phyloP scores from a whole-genome alignment of 35 echinoderm and acorn worm species.

The Ophiothrix spiculata region DNA sequence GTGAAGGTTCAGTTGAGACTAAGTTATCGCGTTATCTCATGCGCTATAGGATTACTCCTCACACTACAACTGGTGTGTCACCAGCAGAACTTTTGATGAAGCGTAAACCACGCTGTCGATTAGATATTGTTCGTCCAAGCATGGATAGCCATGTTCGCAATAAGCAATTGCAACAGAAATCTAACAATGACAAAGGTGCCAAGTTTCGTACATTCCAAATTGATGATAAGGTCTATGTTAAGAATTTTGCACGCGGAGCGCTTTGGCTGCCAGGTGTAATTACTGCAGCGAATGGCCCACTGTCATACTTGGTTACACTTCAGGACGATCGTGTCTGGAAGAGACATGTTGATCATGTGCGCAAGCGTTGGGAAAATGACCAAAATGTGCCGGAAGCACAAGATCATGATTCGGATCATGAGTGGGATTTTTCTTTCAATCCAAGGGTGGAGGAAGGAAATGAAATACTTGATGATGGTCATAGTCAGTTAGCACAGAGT shows the following conservation, averaged over 20 bases:
- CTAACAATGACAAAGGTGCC: constrained; percentile 25
- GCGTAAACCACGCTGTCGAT: constrained; percentile 17
- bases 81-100: constrained; percentile 38
- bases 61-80: constrained; percentile 42
- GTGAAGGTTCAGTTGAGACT: constrained; percentile 30
- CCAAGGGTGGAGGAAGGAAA: neutral
- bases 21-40: constrained; percentile 58
- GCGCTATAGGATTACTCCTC: constrained; percentile 56
- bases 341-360: constrained; percentile 31
- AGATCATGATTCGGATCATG: neutral
- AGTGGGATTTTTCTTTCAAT: neutral
- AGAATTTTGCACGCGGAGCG: constrained; percentile 23
- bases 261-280: constrained; percentile 26
- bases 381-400: neutral
- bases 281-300: neutral
- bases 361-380: neutral
- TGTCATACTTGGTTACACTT: constrained; percentile 8
- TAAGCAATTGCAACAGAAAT: constrained; percentile 31
- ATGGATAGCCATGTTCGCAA: neutral
- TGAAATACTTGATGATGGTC: neutral
- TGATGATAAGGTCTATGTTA: constrained; percentile 23
- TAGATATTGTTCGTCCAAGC: constrained; percentile 34
- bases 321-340: constrained; percentile 15
- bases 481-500: too few species aligned
- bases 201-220: neutral